Evolutionary conservation across 2,113 vertebrate species (phyloP).

Genomic region (Theristicus caerulescens): DNA sequence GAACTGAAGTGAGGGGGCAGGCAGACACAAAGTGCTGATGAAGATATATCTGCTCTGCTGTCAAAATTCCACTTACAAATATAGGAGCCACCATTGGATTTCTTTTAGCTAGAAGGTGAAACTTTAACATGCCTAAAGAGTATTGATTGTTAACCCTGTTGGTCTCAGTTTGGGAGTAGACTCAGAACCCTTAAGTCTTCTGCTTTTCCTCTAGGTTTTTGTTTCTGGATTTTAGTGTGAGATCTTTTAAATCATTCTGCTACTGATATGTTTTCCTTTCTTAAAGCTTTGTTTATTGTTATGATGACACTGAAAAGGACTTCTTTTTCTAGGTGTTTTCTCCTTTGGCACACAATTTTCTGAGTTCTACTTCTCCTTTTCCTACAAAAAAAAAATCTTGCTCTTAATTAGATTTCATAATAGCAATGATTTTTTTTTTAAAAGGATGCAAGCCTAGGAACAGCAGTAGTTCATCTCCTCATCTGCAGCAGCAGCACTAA

Average conservation of each 20-base stretch:
- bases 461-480: conserved; percentile 29
- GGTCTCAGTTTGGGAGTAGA: neutral
- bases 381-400: neutral
- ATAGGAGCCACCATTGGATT: neutral
- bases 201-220: neutral
- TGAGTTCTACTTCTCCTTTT: neutral
- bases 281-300: neutral
- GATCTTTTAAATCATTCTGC: neutral
- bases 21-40: conserved; percentile 47
- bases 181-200: neutral
- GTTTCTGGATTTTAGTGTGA: neutral
- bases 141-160: conserved; percentile 20
- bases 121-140: neutral
- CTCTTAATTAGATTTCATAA: conserved; percentile 27
- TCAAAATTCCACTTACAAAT: conserved; percentile 25
- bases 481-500: conserved; percentile 1
- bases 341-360: neutral
- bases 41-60: conserved; percentile 57
- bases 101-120: conserved; percentile 45
- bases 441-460: neutral
- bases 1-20: conserved; percentile 53
- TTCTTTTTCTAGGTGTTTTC: neutral
- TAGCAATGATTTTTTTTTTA: neutral
- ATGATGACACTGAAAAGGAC: neutral
- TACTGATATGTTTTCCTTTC: neutral